Base-by-base conservation (phyloP, 2,888 invertebrate species). In the Hanleya hanleyi region DNA sequence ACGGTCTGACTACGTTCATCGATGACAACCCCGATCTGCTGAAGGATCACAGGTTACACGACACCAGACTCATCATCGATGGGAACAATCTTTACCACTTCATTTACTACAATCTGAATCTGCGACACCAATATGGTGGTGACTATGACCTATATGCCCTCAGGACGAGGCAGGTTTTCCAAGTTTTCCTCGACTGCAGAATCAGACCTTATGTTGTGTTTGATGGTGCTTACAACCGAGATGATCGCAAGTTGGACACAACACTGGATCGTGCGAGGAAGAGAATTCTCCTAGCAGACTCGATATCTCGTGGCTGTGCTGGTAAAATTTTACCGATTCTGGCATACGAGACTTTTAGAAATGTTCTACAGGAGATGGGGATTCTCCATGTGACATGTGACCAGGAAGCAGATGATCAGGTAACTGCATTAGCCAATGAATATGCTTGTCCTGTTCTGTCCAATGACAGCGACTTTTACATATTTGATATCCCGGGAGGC, bases 401-500 rank as follows among this genome's bases (percentile, higher is more conserved):
- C 80, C 96, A 95, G 89, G 98, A 98, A 91, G 97, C 97, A 0
- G 98, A 98, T 88, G 94, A 94, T 81, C 95, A 96, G 85, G 94
- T 97, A 70, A 97, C 97, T 0, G 94, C 94, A 0, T 90, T 97
- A 80, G 96, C 97, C 0, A 93, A 94, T 78, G 92, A 93, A 71
- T 91, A 96, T 1, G 92, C 94, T 49, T 97, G 96, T 83, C 97
- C 97, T 0, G 94, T 98, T 1, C 89, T 98, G 3, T 97, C 97
- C 85, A 95, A 95, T 82, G 98, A 98, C 91, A 97, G 97, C 0
- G 98, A 98, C 91, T 98, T 97, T 91, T 97, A 94, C 86, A 94
- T 98, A 78, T 96, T 95, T 90, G 95, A 96, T 91, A 94, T 96
- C 0, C 91, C 92, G 1, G 84, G 81, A 32, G 91, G 92, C 0